Evolutionary conservation across 2,797 vertebrate genomes (phyloP).

Genomic region (Falco berigora): DNA sequence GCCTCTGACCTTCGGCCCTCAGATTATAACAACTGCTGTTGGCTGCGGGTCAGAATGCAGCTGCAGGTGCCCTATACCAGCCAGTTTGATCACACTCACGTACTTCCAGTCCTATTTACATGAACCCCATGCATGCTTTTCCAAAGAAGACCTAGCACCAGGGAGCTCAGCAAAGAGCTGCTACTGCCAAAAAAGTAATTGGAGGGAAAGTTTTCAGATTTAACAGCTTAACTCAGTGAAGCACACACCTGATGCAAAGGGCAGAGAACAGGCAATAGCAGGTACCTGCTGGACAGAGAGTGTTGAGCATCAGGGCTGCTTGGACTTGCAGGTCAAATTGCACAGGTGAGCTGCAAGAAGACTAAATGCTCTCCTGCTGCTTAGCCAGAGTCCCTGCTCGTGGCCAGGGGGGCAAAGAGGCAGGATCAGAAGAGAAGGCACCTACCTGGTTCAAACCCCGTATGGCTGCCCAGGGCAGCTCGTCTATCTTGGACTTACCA

Average conservation of each 20-base stretch:
- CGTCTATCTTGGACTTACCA: accelerated
- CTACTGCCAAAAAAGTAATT: neutral
- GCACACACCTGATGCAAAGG: neutral
- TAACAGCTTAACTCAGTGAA: neutral
- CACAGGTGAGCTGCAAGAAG: neutral
- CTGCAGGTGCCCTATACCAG: accelerated
- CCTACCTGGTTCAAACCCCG: accelerated
- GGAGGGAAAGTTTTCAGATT: neutral
- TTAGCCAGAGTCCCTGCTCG: neutral
- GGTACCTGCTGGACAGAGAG: neutral
- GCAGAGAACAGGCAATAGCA: neutral
- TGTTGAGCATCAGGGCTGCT: neutral
- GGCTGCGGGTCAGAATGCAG: accelerated
- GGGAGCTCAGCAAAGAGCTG: neutral
- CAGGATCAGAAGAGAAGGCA: neutral
- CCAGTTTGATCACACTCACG: neutral
- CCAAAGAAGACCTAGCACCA: neutral
- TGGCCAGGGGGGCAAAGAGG: neutral
- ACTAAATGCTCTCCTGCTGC: neutral
- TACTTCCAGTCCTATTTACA: neutral
- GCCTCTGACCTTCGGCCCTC: neutral
- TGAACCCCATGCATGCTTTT: neutral
- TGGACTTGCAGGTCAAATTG: neutral
- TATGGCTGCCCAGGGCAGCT: neutral
- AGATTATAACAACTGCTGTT: neutral